Base-by-base conservation (phyloP, 1,140 invertebrate species). In the Cyclargus thomasi region DNA sequence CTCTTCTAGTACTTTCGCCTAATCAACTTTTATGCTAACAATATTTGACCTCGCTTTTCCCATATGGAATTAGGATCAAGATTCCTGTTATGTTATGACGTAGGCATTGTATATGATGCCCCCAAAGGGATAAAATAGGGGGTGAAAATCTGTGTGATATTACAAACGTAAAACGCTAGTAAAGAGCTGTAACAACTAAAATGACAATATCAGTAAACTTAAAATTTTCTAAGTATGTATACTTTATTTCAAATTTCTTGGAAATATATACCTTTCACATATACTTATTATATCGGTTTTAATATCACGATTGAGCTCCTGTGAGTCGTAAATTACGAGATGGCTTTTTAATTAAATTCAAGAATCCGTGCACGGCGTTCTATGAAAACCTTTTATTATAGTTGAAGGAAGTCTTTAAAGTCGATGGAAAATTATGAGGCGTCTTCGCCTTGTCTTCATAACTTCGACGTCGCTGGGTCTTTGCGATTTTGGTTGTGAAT, bases 281-380 rank as follows among this genome's bases (percentile, higher is more conserved):
- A n/a, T 5, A 35, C 29, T 35, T 47, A 29, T 47, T 47, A 14
- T 47, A 16, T 14, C 10, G 14, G 14, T 47, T 47, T 47, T 47
- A 14, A 47, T 47, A 47, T 47, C 14, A 11, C 39, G 39, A 14
- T 47, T 3, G 39, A 14, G 39, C 39, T 47, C 39, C 14, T 11
- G 39, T 16, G 39, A 14, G 39, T 47, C 39, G 39, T 47, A 47
- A 47, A 47, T 47, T 0, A 11, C 39, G 39, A 47, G 14, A 47
- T 47, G 39, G 39, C 39, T 47, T 47, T 39, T 47, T 47, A 47
- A 47, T 47, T 47, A 47, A 47, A 47, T 47, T 47, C 39, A 16
- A 47, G 39, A 47, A 47, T 47, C 39, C 39, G 39, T 47, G 39
- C 39, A 47, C 10, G 39, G 0, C 14, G 14, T 47, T 14, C 39